These are phyloP conservation scores for Drosophila atroscutellata DNA, from an alignment of 2,888 invertebrate genomes.

Conservation along the genomic window DNA sequence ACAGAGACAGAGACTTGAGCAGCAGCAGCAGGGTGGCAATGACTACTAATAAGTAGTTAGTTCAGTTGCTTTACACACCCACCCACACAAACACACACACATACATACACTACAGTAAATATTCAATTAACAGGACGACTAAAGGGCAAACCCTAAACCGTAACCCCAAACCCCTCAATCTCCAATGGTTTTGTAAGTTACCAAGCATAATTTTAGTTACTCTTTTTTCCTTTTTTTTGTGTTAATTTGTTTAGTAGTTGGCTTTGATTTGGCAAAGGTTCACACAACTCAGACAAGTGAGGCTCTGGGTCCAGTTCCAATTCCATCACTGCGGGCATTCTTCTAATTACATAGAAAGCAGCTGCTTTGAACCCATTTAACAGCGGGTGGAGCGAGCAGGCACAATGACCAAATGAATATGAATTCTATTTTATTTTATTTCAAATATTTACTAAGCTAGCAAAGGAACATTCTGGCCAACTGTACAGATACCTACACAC, in stretches of 20 bases:
- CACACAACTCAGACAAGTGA: constrained; percentile 10
- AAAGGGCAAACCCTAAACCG: constrained; percentile 54
- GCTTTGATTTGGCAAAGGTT: constrained; percentile 61
- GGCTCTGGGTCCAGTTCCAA: constrained; percentile 2
- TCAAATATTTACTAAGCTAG: constrained; percentile 68
- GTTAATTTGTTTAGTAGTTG: constrained; percentile 47
- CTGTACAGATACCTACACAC: constrained; percentile 14
- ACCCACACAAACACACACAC: constrained; percentile 15
- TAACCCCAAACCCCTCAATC: not conserved
- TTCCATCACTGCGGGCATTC: constrained; percentile 68
- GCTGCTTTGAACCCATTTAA: constrained; percentile 68
- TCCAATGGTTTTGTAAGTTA: not conserved
- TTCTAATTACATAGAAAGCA: constrained; percentile 65
- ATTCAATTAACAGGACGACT: constrained; percentile 68
- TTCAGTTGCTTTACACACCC: constrained; percentile 43
- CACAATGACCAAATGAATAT: constrained; percentile 46
- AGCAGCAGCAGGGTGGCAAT: constrained; percentile 14
- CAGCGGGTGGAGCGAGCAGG: not conserved
- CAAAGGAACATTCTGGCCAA: constrained; percentile 64
- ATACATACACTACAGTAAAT: constrained; percentile 58
- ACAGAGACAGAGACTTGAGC: constrained; percentile 2
- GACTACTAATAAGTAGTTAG: constrained; percentile 44
- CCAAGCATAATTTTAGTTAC: constrained; percentile 19
- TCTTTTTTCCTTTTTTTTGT: constrained; percentile 7
- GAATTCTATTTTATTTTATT: constrained; percentile 70